Evolutionary conservation across 2,888 invertebrate species (phyloP), one percentile per base, ranked within the genome.

Genomic region (Augochlorella aurata): DNA sequence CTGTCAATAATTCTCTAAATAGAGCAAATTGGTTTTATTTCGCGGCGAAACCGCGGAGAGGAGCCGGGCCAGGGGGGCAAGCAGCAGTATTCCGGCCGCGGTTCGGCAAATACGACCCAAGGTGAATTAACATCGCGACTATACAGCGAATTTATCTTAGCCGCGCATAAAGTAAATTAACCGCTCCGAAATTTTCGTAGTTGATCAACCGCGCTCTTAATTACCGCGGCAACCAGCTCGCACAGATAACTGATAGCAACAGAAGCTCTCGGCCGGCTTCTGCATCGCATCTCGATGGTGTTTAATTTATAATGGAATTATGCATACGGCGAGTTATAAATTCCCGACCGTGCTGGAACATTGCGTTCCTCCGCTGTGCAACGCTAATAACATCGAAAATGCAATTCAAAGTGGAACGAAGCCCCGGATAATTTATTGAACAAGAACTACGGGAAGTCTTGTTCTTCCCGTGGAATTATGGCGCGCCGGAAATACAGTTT

Each of bases 221-320:
- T 80, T 77, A 72, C 29, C 14, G 63, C 12, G 12, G 21, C 54
- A 61, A 44, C 71, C 61, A 61, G 24, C 50, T 71, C 76, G 12
- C 38, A 8, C 38, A 66, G 49, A 61, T 63, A 77, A 66, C 54
- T 44, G 54, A 65, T 66, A 76, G 54, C 70, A 76, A 58, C 24
- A 10, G 66, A 61, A 38, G 66, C 50, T 65, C 38, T 2, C 38
- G 38, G 38, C 38, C 38, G 38, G 38, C 7, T 38, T 21, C 49
- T n/a, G 69, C 24, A n/a, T 7, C 66, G 52, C 44, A 50, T 67
- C 68, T 29, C 75, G 21, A n/a, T 49, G 58, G 49, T 50, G 54
- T 79, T 76, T 76, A 75, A 79, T 79, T 79, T 75, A 68, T 72
- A 72, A 80, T 63, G 16, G 10, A 68, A 61, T 77, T 77, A 69